Evolutionary conservation across 1,140 invertebrate genomes (phyloP).

Genomic region (Drosophila triauraria): DNA sequence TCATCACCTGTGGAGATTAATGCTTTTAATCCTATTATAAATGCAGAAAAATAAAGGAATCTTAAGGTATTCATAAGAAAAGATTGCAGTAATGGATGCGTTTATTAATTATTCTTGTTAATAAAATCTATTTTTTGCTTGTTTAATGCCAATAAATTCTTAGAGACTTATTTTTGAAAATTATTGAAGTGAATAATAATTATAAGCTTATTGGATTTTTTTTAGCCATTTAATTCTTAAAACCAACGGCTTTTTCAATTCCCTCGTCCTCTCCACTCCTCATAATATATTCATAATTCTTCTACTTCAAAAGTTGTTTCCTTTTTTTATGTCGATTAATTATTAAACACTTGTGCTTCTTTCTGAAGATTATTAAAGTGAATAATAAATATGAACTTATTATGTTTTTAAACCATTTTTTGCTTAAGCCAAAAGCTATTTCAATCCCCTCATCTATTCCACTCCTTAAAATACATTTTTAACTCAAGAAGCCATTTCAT

Average conservation of each 20-base stretch:
- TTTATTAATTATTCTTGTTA: not conserved
- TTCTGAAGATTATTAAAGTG: no score
- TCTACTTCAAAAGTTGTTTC: no score
- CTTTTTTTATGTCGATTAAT: not conserved
- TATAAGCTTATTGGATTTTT: not conserved
- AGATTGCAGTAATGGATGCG: no score
- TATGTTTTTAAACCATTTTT: not conserved
- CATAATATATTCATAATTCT: no score
- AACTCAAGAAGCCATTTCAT: not conserved
- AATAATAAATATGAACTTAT: not conserved
- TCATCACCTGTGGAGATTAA: constrained; percentile 7
- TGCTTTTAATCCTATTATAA: not conserved
- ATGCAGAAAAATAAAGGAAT: not conserved
- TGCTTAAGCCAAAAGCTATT: not conserved
- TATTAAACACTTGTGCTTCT: not conserved
- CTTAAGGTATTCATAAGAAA: not conserved
- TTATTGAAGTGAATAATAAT: no score
- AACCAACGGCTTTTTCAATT: no score
- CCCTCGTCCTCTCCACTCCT: no score
- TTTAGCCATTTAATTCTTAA: not conserved
- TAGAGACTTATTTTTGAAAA: not conserved
- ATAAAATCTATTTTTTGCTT: not conserved
- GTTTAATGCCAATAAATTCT: not conserved
- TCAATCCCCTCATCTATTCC: no score
- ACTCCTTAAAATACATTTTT: not conserved